Percentiles rank a stretch among this genome's conserved stretches.
phyloP scores from a whole-genome alignment of 2,113 vertebrate species.

The Dasyprocta punctata region DNA sequence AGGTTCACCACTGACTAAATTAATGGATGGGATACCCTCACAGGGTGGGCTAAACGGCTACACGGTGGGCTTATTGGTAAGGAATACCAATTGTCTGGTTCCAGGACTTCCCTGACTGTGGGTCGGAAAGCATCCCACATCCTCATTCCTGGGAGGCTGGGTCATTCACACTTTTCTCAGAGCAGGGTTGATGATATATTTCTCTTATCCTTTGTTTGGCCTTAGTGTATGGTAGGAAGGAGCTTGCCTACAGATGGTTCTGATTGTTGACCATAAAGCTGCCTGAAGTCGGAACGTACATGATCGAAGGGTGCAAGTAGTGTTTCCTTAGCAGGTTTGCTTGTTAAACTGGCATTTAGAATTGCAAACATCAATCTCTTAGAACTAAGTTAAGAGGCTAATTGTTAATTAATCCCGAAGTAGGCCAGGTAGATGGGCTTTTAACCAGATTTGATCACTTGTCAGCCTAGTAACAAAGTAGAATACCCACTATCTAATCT shows the following conservation, averaged over 20 bases:
- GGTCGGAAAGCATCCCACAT: not conserved
- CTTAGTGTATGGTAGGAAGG: not conserved
- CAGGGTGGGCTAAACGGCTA: not conserved
- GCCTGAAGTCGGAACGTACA: not conserved
- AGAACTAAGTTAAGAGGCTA: slow-evolving; percentile 54
- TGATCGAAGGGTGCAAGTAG: not conserved
- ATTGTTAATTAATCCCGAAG: not conserved
- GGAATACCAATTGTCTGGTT: not conserved
- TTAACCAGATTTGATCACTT: slow-evolving; percentile 13
- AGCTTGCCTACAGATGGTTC: not conserved
- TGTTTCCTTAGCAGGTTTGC: not conserved
- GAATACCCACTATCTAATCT: slow-evolving; percentile 58
- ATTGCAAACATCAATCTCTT: not conserved
- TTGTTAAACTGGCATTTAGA: not conserved
- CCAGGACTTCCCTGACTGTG: not conserved
- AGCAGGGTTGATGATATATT: not conserved
- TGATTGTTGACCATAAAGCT: not conserved
- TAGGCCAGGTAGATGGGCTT: not conserved
- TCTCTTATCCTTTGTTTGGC: not conserved
- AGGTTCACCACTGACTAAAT: not conserved
- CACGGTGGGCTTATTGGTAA: not conserved
- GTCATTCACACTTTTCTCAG: not conserved
- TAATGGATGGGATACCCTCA: not conserved
- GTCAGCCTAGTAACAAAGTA: slow-evolving; percentile 8
- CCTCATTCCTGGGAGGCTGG: not conserved